Base-by-base conservation (phyloP, 2,113 vertebrate genomes). In the Crocuta crocuta region DNA sequence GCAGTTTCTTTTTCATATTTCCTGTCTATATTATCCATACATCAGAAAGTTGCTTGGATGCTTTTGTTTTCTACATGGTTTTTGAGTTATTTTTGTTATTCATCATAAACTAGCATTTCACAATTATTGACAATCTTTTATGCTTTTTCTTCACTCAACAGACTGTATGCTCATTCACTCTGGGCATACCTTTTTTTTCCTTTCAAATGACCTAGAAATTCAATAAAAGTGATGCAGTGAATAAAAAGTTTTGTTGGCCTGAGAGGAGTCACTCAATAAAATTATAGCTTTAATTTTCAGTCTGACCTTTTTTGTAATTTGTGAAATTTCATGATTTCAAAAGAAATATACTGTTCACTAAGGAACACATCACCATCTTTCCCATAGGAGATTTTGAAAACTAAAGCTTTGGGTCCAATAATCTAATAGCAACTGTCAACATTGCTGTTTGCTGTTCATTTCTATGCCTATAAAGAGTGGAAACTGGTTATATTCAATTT, bases 221-320 rank as follows among this genome's bases (percentile, higher is more conserved):
- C 97, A 98, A 92, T 98, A 98, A 97, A 86, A 97, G 35, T 95
- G 92, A 98, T 97, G 68, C 73, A 97, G 88, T 97, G 84, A 95
- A 98, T 89, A 98, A 98, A 97, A 96, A 39, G 82, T 95, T 98
- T 73, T 73, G 39, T 95, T 94, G 96, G 91, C 81, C 90, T 23
- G 7, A 98, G 89, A 97, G 65, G 78, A 97, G 74, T 92, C 94
- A 95, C 89, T 88, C 82, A 93, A 90, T 95, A 76, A 96, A 98
- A 98, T 98, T 80, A 98, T 97, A 89, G 63, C 96, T 98, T 98
- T 97, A 97, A 98, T 98, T 98, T 98, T 97, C 85, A 96, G 95
- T 88, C 89, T 98, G 98, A 98, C 96, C 96, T 98, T 98, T 98
- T 78, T 82, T 98, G 87, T 94, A 98, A 70, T 91, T 97, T 98